A percentile compares a stretch with the other conserved stretches of the same genome.
phyloP scores from a whole-genome alignment of 2,888 invertebrate species.

The Chrysotoxum bicinctum region DNA sequence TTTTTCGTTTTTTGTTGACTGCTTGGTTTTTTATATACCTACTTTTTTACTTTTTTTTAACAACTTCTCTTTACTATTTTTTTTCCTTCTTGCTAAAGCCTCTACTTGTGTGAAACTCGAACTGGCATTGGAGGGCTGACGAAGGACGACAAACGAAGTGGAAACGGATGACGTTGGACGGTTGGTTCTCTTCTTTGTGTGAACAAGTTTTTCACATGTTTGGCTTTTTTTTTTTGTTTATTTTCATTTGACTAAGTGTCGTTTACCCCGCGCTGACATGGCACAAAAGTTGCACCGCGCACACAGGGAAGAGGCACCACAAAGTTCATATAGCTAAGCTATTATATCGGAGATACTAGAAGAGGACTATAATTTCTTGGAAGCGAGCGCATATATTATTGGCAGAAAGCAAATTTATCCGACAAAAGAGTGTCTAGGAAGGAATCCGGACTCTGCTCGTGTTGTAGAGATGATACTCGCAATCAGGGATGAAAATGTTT shows the following conservation, averaged over 20 bases:
- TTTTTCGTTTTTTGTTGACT: constrained; percentile 32
- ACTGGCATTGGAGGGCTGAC: background rate
- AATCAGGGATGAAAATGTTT: constrained; percentile 2
- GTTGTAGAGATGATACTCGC: background rate
- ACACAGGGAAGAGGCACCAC: constrained; percentile 23
- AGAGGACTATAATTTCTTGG: constrained; percentile 35
- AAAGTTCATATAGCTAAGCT: background rate
- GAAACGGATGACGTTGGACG: constrained; percentile 35
- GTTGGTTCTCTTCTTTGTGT: constrained; percentile 65
- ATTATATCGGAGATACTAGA: constrained; percentile 21
- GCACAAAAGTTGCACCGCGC: constrained; percentile 58
- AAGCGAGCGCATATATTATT: constrained; percentile 23
- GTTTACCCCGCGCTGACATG: constrained; percentile 71
- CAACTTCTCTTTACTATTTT: constrained; percentile 27
- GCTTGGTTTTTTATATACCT: background rate
- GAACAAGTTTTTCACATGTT: constrained; percentile 71
- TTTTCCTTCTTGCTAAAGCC: constrained; percentile 4
- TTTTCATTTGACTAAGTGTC: constrained; percentile 71
- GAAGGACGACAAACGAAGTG: constrained; percentile 17
- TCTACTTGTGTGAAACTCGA: constrained; percentile 28
- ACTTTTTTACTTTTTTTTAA: constrained; percentile 20
- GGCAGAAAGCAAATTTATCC: constrained; percentile 56
- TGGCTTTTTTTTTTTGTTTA: constrained; percentile 50
- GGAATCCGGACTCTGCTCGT: constrained; percentile 32
- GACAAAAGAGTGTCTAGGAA: constrained; percentile 54